Percentiles rank a stretch among this genome's conserved stretches.
Conservation (phyloP, 2,113 vertebrate genomes). For the Rattus norvegicus region DNA sequence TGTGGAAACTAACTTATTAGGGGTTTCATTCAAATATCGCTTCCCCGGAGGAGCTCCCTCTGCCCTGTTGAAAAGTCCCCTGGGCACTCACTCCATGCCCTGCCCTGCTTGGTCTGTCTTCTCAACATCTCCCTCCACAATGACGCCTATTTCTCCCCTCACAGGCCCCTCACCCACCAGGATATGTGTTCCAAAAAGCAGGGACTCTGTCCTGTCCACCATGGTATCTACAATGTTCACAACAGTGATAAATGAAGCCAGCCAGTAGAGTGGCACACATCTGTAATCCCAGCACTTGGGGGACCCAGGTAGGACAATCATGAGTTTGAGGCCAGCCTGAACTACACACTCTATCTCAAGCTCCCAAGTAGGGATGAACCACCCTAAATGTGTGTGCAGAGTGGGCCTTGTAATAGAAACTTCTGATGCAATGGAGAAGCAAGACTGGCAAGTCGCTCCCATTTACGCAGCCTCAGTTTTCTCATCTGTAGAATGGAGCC, state of each 20-base stretch:
- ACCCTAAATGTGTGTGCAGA: not conserved
- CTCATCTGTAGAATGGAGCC: slow-evolving; percentile 40
- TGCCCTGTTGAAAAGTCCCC: not conserved
- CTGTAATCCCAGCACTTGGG: not conserved
- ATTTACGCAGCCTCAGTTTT: slow-evolving; percentile 3
- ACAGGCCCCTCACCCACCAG: not conserved
- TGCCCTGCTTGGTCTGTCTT: not conserved
- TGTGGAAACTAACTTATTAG: not conserved
- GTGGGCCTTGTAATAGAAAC: not conserved
- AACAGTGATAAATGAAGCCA: not conserved
- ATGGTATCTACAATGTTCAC: not conserved
- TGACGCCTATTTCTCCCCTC: not conserved
- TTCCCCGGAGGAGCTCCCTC: not conserved
- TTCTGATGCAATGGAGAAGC: not conserved
- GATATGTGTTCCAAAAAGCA: not conserved
- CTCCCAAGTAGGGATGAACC: not conserved
- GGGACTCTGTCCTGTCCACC: not conserved
- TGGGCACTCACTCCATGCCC: not conserved
- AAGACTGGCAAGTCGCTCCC: not conserved
- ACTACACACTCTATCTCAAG: not conserved
- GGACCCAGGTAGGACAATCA: not conserved
- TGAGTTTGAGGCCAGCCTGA: not conserved
- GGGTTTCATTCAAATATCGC: not conserved
- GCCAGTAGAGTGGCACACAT: not conserved
- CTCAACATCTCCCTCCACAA: not conserved